phyloP scores from a whole-genome alignment of 2,797 vertebrate genomes.

The Bufotes viridis region DNA sequence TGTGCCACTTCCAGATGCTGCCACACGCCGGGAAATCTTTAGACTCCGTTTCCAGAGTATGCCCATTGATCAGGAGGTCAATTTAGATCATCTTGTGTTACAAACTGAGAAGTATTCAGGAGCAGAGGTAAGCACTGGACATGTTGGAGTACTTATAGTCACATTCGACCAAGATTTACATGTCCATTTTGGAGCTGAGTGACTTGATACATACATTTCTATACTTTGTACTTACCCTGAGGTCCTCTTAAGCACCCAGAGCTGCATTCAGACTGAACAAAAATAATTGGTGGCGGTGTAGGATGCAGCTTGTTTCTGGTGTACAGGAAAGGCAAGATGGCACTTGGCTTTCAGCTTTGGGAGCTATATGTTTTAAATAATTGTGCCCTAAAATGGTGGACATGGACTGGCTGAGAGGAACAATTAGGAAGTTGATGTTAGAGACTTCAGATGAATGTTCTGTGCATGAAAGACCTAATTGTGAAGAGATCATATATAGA shows the following conservation, averaged over 20 bases:
- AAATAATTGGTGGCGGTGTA: background rate
- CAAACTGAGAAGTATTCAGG: conserved; percentile 90
- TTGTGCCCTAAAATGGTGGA: no score
- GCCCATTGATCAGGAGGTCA: conserved; percentile 81
- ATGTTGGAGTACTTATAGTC: background rate
- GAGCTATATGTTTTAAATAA: no score
- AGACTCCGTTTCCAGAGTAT: conserved; percentile 83
- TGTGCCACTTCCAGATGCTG: conserved; percentile 88
- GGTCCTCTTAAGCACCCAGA: no score
- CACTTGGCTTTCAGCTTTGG: background rate
- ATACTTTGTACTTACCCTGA: background rate
- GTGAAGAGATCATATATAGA: no score
- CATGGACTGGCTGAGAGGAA: no score
- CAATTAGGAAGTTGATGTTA: no score
- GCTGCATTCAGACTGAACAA: background rate
- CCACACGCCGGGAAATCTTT: conserved; percentile 88
- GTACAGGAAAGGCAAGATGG: background rate
- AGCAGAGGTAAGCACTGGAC: conserved; percentile 85
- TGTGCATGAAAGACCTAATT: no score
- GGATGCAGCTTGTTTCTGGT: background rate
- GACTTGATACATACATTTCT: background rate
- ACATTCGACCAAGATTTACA: background rate
- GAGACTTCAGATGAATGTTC: no score
- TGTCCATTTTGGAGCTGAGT: background rate
- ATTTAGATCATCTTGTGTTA: conserved; percentile 80